Evolutionary conservation across 2,113 vertebrate species (phyloP).

Genomic region (Lathamus discolor): DNA sequence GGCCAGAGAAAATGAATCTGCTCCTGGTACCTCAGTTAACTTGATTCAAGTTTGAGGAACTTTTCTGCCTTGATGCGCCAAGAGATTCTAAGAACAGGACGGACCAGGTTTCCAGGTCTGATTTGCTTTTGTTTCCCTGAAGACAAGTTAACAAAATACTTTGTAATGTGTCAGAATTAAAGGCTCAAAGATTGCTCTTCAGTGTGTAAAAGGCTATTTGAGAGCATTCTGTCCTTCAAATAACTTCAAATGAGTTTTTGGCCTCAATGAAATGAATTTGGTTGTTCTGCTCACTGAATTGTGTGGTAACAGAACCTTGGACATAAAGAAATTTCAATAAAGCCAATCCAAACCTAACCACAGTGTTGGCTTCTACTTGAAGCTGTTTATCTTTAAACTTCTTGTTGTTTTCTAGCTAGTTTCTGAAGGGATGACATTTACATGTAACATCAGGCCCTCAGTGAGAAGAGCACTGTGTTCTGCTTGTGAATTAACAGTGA

Average conservation of each 20-base stretch:
- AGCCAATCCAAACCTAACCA: background rate
- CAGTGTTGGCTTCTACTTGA: background rate
- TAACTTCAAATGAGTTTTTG: background rate
- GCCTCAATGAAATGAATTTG: background rate
- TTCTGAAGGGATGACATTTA: background rate
- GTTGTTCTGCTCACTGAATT: background rate
- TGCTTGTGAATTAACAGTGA: background rate
- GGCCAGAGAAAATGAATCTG: background rate
- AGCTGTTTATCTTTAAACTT: slow-evolving; percentile 15
- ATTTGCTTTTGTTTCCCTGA: background rate
- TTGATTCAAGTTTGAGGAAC: background rate
- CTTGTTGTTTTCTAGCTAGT: background rate
- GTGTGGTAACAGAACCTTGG: background rate
- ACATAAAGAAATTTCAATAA: background rate
- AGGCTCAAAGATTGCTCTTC: background rate
- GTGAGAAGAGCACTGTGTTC: background rate
- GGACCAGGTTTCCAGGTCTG: background rate
- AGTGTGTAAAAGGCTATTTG: background rate
- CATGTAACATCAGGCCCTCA: background rate
- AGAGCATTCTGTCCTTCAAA: background rate
- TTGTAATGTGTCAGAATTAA: background rate
- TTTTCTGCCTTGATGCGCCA: background rate
- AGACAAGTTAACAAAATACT: background rate
- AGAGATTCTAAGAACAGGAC: background rate
- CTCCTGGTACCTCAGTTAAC: background rate